Evolutionary conservation across 1,140 invertebrate genomes (phyloP).

Genomic region (Harpegnathos saltator): DNA sequence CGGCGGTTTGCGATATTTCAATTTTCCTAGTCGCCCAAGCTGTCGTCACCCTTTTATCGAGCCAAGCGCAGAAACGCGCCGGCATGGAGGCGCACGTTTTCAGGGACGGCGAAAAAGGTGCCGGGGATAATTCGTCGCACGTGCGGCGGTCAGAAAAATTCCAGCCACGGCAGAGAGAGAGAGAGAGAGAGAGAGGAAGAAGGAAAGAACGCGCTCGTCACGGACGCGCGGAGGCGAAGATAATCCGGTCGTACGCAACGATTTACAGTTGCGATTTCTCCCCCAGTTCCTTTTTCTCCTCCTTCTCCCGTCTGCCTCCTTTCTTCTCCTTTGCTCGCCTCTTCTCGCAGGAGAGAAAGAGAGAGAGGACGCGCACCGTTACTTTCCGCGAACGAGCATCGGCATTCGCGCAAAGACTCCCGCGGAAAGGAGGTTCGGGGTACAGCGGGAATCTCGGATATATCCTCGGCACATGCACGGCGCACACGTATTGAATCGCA

Average conservation of each 20-base stretch:
- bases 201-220: slow-evolving; percentile 37
- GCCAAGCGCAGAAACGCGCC: slow-evolving; percentile 52
- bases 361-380: neutral
- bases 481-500: slow-evolving; percentile 71
- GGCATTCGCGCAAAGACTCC: slow-evolving; percentile 38
- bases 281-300: too few species aligned
- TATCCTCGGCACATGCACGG: slow-evolving; percentile 47
- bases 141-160: slow-evolving; percentile 74
- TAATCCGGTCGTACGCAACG: slow-evolving; percentile 40
- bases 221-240: slow-evolving; percentile 31
- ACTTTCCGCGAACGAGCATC: neutral
- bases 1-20: slow-evolving; percentile 78
- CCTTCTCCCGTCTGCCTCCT: too few species aligned
- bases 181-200: too few species aligned
- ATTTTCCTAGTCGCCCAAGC: slow-evolving; percentile 78
- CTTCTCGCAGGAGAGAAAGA: neutral
- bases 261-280: slow-evolving; percentile 58
- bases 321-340: neutral
- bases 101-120: slow-evolving; percentile 32
- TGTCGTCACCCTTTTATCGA: slow-evolving; percentile 73
- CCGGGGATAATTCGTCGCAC: slow-evolving; percentile 68
- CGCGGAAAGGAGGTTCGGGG: too few species aligned
- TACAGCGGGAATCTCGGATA: slow-evolving; percentile 55
- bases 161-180: slow-evolving; percentile 7
- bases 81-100: slow-evolving; percentile 56